Evolutionary conservation across 2,113 vertebrate genomes (phyloP), one percentile per base, ranked within the genome.

Genomic region (Emberiza fucata): DNA sequence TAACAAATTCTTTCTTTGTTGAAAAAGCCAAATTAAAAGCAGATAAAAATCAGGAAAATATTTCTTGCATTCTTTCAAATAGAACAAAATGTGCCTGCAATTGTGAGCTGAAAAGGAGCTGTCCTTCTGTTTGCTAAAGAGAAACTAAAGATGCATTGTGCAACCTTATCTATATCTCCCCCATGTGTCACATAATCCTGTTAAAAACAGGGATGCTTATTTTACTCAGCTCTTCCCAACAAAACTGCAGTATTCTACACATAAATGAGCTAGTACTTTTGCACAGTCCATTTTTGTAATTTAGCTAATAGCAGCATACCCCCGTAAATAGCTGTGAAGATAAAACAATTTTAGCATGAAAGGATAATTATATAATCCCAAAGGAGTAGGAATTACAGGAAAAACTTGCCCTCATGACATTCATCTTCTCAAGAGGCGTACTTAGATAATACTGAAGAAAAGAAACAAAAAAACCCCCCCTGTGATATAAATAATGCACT

Each of bases 21-120:
- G 97, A 96, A 98, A 96, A 94, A 96, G 97, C 97, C 97, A 98
- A 98, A 99, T 98, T 98, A 98, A 98, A 98, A 97, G 82, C 97
- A 98, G 97, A 98, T 98, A 98, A 98, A 97, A 98, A 97, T 97
- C 97, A 97, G 88, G 65, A 98, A 96, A 98, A 95, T 97, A 95
- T 97, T 97, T 97, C 88, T 97, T 96, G 64, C 94, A 78, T 96
- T 95, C 94, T 98, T 98, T 96, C 89, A 91, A 98, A 97, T 97
- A 96, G 96, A 77, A 87, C 94, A 96, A 98, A 98, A 98, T 98
- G 86, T 97, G 97, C 97, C 95, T 95, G 81, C 97, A 90, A 88
- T 94, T 97, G 96, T 90, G 73, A 96, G 35, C 92, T 94, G 91
- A 96, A 97, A 97, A 95, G 93, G 61, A 94, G 53, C 45, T 94